Conservation (phyloP, 2,888 invertebrate species). For the Augochlorella aurata region DNA sequence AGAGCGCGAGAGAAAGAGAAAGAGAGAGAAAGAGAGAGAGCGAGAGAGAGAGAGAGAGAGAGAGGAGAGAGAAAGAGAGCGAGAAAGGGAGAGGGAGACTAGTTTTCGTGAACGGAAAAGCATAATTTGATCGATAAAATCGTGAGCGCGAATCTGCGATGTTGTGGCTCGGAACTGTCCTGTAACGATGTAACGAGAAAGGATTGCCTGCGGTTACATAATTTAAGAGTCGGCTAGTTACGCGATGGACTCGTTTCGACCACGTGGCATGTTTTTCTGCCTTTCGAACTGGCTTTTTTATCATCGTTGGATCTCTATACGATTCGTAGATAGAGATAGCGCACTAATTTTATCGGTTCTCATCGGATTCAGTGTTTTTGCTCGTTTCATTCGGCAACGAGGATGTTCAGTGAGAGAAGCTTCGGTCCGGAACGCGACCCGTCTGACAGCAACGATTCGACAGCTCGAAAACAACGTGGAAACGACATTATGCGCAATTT, state of each 20-base stretch:
- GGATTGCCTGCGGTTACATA: neutral
- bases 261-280: neutral
- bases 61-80: no score
- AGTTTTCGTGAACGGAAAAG: slow-evolving; percentile 24
- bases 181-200: slow-evolving; percentile 4
- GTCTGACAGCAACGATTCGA: no score
- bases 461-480: no score
- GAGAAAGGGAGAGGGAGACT: neutral
- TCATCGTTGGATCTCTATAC: neutral
- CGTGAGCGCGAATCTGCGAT: neutral
- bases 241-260: neutral
- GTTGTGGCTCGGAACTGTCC: neutral
- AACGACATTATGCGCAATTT: no score
- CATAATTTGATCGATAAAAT: slow-evolving; percentile 30
- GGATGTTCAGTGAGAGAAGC: no score
- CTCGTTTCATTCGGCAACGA: no score
- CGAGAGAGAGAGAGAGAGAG: no score
- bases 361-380: neutral
- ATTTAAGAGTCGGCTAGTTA: slow-evolving; percentile 1
- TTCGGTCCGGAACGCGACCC: no score
- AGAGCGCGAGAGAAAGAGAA: no score
- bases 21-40: no score
- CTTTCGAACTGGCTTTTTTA: neutral
- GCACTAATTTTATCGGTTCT: neutral
- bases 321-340: neutral